These are phyloP conservation scores for Caenorhabditis sinica DNA, from an alignment of 2,888 invertebrate genomes.

Conservation along the genomic window DNA sequence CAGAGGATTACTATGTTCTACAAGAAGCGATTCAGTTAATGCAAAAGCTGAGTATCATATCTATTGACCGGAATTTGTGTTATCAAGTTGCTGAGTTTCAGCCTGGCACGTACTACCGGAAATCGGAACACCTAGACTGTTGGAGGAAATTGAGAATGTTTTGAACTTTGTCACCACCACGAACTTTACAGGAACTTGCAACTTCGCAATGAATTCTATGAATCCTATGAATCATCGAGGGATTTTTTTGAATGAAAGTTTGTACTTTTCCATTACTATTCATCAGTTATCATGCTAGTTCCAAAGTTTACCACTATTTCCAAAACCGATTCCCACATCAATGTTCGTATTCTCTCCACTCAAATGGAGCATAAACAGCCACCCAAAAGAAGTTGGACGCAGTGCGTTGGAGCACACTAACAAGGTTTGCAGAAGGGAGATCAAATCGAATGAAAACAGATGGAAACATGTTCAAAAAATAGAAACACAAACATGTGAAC, in stretches of 20 bases:
- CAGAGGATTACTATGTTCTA: no score
- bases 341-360: constrained; percentile 2
- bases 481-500: constrained; percentile 14
- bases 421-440: constrained; percentile 37
- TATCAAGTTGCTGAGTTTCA: no score
- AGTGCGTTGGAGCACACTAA: constrained; percentile 46
- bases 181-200: no score
- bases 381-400: background rate
- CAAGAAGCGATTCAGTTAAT: no score
- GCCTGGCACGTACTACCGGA: background rate
- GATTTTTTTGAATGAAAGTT: no score
- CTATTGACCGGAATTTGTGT: background rate
- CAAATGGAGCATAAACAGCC: constrained; percentile 41
- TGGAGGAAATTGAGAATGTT: background rate
- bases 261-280: no score
- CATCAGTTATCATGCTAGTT: no score
- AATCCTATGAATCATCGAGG: no score
- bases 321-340: background rate
- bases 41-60: no score
- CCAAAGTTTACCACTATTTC: background rate
- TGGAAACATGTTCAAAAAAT: constrained; percentile 5
- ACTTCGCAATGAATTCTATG: no score
- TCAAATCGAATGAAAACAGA: constrained; percentile 25
- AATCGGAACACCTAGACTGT: background rate
- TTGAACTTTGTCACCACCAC: background rate